Percentiles rank a stretch among this genome's conserved stretches.
Evolutionary conservation across 2,797 vertebrate genomes (phyloP).

Genomic region (Anableps anableps): DNA sequence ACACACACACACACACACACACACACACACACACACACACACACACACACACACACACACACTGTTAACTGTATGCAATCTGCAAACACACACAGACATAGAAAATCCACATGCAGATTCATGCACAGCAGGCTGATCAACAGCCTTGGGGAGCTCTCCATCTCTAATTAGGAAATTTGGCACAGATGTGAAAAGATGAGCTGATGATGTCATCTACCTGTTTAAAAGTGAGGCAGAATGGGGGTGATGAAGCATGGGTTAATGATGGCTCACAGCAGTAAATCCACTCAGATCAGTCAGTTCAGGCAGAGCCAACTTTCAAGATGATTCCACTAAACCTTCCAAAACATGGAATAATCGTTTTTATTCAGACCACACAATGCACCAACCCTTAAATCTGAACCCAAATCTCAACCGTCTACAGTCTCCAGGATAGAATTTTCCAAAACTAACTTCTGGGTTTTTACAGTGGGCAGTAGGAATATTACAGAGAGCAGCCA

Average conservation of each 20-base stretch:
- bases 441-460: slow-evolving; percentile 36
- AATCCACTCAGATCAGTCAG: slow-evolving; percentile 15
- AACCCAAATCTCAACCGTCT: neutral
- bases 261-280: neutral
- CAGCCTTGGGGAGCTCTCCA: slow-evolving; percentile 40
- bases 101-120: slow-evolving; percentile 6
- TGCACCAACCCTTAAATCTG: neutral
- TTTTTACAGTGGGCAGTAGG: slow-evolving; percentile 36
- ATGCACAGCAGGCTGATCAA: slow-evolving; percentile 33
- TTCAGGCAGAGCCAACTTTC: slow-evolving; percentile 5
- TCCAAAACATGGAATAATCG: slow-evolving; percentile 1
- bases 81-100: slow-evolving; percentile 16
- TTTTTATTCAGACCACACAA: neutral
- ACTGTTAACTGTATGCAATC: slow-evolving; percentile 20
- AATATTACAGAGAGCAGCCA: slow-evolving; percentile 18
- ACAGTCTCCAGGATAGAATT: slow-evolving; percentile 9
- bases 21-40: slow-evolving; percentile 25
- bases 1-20: slow-evolving; percentile 31
- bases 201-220: slow-evolving; percentile 45
- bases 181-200: slow-evolving; percentile 37
- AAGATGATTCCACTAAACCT: neutral
- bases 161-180: slow-evolving; percentile 51
- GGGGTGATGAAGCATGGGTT: neutral
- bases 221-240: slow-evolving; percentile 13
- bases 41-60: slow-evolving; percentile 31